phyloP scores from a whole-genome alignment of 2,113 vertebrate genomes.

The Equus przewalskii region DNA sequence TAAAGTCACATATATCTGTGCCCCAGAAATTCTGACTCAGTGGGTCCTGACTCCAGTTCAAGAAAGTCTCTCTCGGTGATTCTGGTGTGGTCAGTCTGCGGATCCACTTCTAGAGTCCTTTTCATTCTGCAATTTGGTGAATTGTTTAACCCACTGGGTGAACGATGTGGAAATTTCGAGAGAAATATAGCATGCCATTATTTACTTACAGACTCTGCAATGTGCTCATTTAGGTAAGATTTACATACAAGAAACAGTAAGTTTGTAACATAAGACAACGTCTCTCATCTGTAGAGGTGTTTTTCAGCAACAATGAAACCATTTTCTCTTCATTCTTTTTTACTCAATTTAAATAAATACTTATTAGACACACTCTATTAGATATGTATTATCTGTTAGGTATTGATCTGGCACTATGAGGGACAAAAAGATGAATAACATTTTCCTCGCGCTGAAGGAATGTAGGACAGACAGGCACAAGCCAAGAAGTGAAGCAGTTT shows the following conservation, averaged over 20 bases:
- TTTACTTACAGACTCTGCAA: neutral
- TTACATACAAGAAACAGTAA: neutral
- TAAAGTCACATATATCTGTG: neutral
- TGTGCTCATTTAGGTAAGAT: neutral
- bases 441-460: neutral
- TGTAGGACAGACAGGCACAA: accelerated
- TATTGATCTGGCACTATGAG: neutral
- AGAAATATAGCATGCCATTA: neutral
- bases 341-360: neutral
- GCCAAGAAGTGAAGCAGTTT: neutral
- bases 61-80: accelerated
- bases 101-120: neutral
- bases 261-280: neutral
- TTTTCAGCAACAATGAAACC: neutral
- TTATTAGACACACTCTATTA: neutral
- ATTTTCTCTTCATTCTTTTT: neutral
- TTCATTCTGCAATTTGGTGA: neutral
- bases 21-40: neutral
- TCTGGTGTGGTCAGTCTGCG: accelerated
- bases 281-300: neutral
- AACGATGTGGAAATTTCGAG: neutral
- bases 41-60: neutral
- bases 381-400: neutral
- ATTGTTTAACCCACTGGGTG: neutral
- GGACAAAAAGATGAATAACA: neutral